Conservation (phyloP, 2,888 invertebrate genomes). For the Drosophila mimica region DNA sequence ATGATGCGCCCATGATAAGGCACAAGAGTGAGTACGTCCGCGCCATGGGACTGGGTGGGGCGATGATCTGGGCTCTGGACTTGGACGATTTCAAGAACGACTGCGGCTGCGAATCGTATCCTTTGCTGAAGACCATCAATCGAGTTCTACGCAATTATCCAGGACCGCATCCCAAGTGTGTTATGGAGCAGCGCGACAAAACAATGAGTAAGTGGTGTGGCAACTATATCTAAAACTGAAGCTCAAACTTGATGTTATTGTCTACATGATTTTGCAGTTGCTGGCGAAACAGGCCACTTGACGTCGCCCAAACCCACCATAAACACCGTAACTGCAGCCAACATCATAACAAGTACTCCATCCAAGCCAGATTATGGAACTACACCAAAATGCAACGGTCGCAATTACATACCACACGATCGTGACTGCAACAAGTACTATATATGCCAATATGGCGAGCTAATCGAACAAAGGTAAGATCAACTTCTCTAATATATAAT, state of each 20-base stretch:
- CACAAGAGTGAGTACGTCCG: slow-evolving; percentile 93
- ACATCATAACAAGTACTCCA: slow-evolving; percentile 26
- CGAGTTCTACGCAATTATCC: slow-evolving; percentile 90
- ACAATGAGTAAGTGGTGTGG: slow-evolving; percentile 79
- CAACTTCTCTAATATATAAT: neutral
- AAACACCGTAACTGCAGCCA: slow-evolving; percentile 33
- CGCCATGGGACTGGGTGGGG: slow-evolving; percentile 92
- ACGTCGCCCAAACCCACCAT: slow-evolving; percentile 52
- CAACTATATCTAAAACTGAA: neutral
- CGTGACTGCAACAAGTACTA: slow-evolving; percentile 92
- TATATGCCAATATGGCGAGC: slow-evolving; percentile 90
- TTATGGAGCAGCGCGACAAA: slow-evolving; percentile 84
- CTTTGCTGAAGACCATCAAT: slow-evolving; percentile 92
- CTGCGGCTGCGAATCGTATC: slow-evolving; percentile 93
- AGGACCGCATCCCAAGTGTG: slow-evolving; percentile 88
- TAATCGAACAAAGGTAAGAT: slow-evolving; percentile 87
- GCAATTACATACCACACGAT: slow-evolving; percentile 87
- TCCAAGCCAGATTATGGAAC: slow-evolving; percentile 31
- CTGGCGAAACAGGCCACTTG: slow-evolving; percentile 39
- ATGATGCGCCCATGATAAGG: slow-evolving; percentile 93
- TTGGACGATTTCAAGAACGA: slow-evolving; percentile 93
- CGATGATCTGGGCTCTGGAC: slow-evolving; percentile 96
- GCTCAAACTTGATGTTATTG: neutral
- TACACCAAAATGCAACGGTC: slow-evolving; percentile 69
- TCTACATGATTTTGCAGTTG: slow-evolving; percentile 48